These are phyloP conservation scores for Eublepharis macularius DNA, from an alignment of 2,113 vertebrate genomes.

Conservation along the genomic window DNA sequence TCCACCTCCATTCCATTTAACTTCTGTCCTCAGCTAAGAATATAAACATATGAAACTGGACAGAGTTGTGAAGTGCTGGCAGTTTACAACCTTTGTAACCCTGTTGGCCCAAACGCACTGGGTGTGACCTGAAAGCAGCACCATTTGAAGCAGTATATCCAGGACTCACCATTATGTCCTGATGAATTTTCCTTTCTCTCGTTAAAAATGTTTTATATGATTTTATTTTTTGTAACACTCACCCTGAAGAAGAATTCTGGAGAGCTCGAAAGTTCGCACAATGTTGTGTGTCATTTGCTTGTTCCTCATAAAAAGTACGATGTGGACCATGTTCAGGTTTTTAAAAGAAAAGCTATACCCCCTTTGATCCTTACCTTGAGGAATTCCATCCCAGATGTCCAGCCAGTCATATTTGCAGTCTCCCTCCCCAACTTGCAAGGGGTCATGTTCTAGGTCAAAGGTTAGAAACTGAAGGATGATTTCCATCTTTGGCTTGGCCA, in stretches of 20 bases:
- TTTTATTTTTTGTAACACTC: no score
- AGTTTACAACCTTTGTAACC: constrained; percentile 6
- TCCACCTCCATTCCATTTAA: constrained; percentile 1
- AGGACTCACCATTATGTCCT: no score
- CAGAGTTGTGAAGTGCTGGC: not conserved
- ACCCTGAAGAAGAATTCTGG: no score
- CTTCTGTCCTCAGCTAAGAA: not conserved
- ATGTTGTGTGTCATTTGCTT: no score
- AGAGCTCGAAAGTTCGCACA: no score
- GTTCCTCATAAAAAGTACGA: no score
- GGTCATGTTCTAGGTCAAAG: constrained; percentile 97
- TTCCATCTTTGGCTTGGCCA: constrained; percentile 94
- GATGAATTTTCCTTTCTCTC: no score
- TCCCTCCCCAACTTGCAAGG: constrained; percentile 88
- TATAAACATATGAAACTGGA: constrained; percentile 3
- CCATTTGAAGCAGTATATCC: no score
- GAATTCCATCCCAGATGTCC: constrained; percentile 97
- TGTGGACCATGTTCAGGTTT: no score
- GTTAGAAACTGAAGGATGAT: constrained; percentile 92
- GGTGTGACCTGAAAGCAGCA: constrained; percentile 12
- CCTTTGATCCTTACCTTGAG: constrained; percentile 82
- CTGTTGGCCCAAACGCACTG: not conserved
- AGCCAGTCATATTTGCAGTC: constrained; percentile 99
- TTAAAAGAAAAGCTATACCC: not conserved
- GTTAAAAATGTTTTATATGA: no score